Evolutionary conservation across 2,797 vertebrate species (phyloP), one percentile per base, ranked within the genome.

Genomic region (Argya squamiceps): DNA sequence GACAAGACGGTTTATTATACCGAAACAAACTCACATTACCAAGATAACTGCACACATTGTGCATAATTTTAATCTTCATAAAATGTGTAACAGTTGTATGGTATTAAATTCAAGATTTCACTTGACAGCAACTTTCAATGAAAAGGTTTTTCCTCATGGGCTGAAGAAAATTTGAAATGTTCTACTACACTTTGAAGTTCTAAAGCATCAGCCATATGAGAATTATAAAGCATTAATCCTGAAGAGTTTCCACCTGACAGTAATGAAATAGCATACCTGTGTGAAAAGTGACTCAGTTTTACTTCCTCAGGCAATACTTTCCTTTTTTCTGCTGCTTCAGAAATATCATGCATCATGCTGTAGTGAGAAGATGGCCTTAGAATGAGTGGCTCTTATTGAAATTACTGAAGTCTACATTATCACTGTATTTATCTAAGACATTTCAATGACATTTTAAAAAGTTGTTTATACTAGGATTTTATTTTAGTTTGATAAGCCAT

Each of bases 211-310:
- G 93, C 93, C 95, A 71, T 97, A 90, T 94, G 96, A 98, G 98
- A 98, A 97, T 98, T 98, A 98, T 95, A 98, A 98, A 97, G 97
- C 97, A 96, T 98, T 98, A 98, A 98, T 97, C 96, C 97, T 97
- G 97, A 97, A 97, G 96, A 97, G 93, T 97, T 98, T 98, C 94
- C 89, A 97, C 97, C 97, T 97, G 97, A 97, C 97, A 97, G 88
- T 98, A 97, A 97, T 97, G 97, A 97, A 98, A 98, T 97, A 97
- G 93, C 95, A 93, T 95, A 96, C 93, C 96, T 97, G 64, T 97
- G 93, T 98, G 97, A 97, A 98, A 98, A 98, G 95, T 94, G 96
- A 97, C 97, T 97, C 95, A 53, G 64, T 96, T 97, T 97, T 95
- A 96, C 78, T 96, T 98, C 98, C 97, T 97, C 79, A 5, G 98